Percentiles rank a stretch among this genome's conserved stretches.
Conservation (phyloP, 1,140 invertebrate species). For the Heliconius himera region DNA sequence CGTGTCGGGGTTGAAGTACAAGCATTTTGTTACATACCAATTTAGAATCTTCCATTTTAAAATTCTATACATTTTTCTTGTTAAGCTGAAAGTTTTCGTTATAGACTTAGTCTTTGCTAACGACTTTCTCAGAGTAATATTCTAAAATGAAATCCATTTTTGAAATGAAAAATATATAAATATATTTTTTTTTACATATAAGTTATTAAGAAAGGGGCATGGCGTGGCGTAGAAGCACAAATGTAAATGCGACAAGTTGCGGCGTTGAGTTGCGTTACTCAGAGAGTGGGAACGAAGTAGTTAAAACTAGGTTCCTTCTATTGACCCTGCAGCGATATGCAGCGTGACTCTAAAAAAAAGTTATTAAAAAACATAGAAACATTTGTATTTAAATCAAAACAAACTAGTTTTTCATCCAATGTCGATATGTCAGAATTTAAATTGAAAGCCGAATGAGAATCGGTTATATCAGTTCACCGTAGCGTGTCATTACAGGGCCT, state of each 20-base stretch:
- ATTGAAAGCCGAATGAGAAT: neutral
- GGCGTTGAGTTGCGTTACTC: no score
- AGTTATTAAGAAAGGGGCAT: neutral
- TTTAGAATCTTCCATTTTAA: neutral
- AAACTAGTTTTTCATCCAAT: constrained; percentile 1
- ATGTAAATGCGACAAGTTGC: no score
- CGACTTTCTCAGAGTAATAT: no score
- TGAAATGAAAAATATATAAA: no score
- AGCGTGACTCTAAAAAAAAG: neutral
- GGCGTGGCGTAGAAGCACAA: no score
- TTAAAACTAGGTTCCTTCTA: no score
- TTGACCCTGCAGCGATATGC: no score
- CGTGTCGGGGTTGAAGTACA: neutral
- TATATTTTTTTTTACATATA: no score
- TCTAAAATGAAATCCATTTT: no score
- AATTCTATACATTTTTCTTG: neutral
- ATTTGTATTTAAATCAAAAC: constrained; percentile 12
- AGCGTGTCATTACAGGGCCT: neutral
- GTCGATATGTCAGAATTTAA: constrained; percentile 15
- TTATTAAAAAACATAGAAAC: neutral
- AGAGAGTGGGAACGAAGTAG: no score
- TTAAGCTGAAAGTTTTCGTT: no score
- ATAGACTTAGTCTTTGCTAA: no score
- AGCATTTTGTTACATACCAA: neutral
- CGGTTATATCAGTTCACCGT: neutral